These are phyloP conservation scores for Cyprinodon tularosa DNA, from an alignment of 2,113 vertebrate species.

Conservation along the genomic window DNA sequence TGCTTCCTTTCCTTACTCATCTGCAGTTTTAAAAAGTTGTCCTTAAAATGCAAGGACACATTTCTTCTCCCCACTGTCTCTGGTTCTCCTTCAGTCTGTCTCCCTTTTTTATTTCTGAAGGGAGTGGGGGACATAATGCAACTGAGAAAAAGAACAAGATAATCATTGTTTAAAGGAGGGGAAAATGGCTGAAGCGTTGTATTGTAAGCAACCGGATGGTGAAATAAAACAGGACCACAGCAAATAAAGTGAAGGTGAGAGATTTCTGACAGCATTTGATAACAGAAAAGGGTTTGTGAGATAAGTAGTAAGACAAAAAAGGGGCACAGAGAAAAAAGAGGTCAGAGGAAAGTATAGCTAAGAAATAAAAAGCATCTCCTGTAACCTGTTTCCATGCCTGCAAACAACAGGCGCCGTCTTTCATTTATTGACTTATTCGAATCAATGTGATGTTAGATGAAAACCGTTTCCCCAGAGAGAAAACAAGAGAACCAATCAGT, in stretches of 20 bases:
- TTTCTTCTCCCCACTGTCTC: conserved; percentile 27
- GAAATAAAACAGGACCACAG: conserved; percentile 28
- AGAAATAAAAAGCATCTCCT: neutral
- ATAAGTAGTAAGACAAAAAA: conserved; percentile 2
- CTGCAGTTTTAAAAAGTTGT: conserved; percentile 73
- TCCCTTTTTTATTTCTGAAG: conserved; percentile 9
- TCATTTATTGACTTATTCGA: neutral
- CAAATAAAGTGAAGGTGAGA: conserved; percentile 36
- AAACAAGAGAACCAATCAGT: neutral
- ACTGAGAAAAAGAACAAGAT: conserved; percentile 22
- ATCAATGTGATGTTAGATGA: conserved; percentile 22
- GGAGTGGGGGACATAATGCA: conserved; percentile 22
- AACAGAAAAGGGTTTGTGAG: conserved; percentile 21
- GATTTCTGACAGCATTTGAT: conserved; percentile 10
- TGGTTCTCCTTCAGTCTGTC: conserved; percentile 34
- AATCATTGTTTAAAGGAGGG: conserved; percentile 38
- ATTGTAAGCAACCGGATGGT: conserved; percentile 26
- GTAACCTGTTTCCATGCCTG: neutral
- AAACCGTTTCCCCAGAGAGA: neutral
- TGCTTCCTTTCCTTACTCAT: conserved; percentile 44
- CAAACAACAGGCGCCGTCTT: neutral
- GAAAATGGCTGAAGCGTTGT: conserved; percentile 9
- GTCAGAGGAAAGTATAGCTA: neutral
- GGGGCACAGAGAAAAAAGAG: neutral
- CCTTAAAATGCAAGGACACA: conserved; percentile 67